Base-by-base conservation (phyloP, 2,888 invertebrate genomes). In the Cosmia pyralina region DNA sequence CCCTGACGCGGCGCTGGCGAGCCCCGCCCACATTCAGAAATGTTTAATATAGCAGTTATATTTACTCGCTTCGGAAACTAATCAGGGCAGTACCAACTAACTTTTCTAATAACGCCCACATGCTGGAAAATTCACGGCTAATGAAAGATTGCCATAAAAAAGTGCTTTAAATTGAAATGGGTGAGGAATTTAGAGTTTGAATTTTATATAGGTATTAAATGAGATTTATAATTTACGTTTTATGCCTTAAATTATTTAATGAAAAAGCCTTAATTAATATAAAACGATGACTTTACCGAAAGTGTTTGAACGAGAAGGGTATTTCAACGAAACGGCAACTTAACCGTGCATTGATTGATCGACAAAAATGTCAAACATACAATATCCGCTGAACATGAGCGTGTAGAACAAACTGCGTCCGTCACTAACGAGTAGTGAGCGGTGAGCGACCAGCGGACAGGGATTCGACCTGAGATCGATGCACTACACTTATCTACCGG, bases 21-120 rank as follows among this genome's bases (percentile, higher is more conserved):
- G 44, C 34, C 34, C 50, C 70, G 28, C 77, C 52, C 50, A 53
- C 72, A 52, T 75, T 81, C 72, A 70, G 71, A 75, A 72, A 60
- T 67, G 58, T 44, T 59, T 75, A 64, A 71, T 70, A 66, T 15
- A 60, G 59, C 50, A 72, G 64, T 82, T 70, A 85, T 85, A 80
- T 85, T 82, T 71, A 85, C 72, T 77, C 71, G 62, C 72, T 85
- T 77, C 65, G 55, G 64, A 68, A 85, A 87, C 85, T 85, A 83
- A 85, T 84, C 81, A 81, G 60, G 78, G 72, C 55, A 60, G 50
- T n/a, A n/a, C n/a, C n/a, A 66, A 44, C 15, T 38, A 84, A 84
- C 82, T 84, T 86, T 84, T 78, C 69, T 81, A 86, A 84, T 84
- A 86, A 71, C 70, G 64, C 60, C 55, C 64, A 75, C 66, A 60